These are phyloP conservation scores for Hippocampus barbouri DNA, from an alignment of 2,113 vertebrate species.

Conservation along the genomic window DNA sequence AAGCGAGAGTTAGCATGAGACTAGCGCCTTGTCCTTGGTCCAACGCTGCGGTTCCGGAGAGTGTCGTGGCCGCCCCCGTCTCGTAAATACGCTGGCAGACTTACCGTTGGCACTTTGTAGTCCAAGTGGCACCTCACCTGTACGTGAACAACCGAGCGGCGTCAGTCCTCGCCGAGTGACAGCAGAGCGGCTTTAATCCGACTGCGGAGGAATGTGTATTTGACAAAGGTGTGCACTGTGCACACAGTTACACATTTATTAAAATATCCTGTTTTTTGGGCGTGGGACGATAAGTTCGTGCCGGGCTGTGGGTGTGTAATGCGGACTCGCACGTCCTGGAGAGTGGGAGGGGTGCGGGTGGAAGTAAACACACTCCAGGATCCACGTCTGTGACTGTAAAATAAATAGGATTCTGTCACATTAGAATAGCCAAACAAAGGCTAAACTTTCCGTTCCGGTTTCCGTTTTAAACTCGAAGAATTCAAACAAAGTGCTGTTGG, in stretches of 20 bases:
- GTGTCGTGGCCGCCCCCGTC: not conserved
- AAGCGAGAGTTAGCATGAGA: not conserved
- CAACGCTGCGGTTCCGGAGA: not conserved
- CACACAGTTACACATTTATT: constrained; percentile 72
- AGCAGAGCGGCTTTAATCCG: constrained; percentile 66
- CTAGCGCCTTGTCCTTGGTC: not conserved
- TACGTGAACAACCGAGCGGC: not conserved
- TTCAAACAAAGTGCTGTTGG: not conserved
- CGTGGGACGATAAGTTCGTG: constrained; percentile 57
- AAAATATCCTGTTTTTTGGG: constrained; percentile 76
- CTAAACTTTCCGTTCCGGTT: not conserved
- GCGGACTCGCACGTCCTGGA: constrained; percentile 62
- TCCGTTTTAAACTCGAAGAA: not conserved
- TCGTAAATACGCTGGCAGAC: constrained; percentile 6
- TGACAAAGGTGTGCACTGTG: constrained; percentile 75
- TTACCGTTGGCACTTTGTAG: constrained; percentile 36
- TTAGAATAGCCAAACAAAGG: constrained; percentile 40
- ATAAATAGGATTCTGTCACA: constrained; percentile 33
- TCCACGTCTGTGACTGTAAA: constrained; percentile 29
- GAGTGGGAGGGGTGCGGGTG: constrained; percentile 35
- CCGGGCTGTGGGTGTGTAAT: constrained; percentile 48
- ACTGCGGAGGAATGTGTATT: constrained; percentile 71
- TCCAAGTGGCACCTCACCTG: constrained; percentile 1
- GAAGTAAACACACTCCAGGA: constrained; percentile 63
- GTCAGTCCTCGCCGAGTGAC: constrained; percentile 19